Conservation (phyloP, 2,888 invertebrate genomes). For the Hofmannophila pseudospretella region DNA sequence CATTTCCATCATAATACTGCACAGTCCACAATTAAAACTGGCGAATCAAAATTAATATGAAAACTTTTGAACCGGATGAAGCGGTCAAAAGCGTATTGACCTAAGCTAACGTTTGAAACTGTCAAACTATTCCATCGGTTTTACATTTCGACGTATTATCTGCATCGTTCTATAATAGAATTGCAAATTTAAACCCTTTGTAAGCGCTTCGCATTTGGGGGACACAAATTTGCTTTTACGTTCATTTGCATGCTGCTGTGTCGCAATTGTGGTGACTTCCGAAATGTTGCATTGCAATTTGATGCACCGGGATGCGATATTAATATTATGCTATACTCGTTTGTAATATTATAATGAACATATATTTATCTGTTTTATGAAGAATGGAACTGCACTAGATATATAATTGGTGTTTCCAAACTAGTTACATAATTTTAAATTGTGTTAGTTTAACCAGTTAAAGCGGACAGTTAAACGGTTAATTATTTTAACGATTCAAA, state of each 20-base stretch:
- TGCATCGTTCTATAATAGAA: constrained; percentile 70
- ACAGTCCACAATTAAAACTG: neutral
- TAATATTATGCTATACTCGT: constrained; percentile 21
- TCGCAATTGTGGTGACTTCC: constrained; percentile 61
- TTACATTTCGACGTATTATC: constrained; percentile 65
- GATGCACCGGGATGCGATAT: constrained; percentile 23
- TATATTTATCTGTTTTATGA: too few relatives aligned
- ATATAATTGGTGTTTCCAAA: too few relatives aligned
- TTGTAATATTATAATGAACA: neutral
- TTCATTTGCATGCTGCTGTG: constrained; percentile 67
- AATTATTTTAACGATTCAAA: too few relatives aligned
- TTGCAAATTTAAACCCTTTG: constrained; percentile 77
- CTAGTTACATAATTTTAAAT: too few relatives aligned
- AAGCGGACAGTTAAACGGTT: too few relatives aligned
- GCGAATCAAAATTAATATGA: constrained; percentile 8
- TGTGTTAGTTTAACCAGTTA: too few relatives aligned
- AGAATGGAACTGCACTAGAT: too few relatives aligned
- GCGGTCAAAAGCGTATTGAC: constrained; percentile 3
- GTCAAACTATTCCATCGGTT: constrained; percentile 53
- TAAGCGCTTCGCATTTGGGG: constrained; percentile 70
- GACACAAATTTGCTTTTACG: constrained; percentile 76
- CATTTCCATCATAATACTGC: too few relatives aligned
- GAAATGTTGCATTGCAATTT: constrained; percentile 39
- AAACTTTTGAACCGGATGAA: constrained; percentile 7
- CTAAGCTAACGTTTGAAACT: constrained; percentile 12